Conservation (phyloP, 2,113 vertebrate genomes). For the Rattus rattus region DNA sequence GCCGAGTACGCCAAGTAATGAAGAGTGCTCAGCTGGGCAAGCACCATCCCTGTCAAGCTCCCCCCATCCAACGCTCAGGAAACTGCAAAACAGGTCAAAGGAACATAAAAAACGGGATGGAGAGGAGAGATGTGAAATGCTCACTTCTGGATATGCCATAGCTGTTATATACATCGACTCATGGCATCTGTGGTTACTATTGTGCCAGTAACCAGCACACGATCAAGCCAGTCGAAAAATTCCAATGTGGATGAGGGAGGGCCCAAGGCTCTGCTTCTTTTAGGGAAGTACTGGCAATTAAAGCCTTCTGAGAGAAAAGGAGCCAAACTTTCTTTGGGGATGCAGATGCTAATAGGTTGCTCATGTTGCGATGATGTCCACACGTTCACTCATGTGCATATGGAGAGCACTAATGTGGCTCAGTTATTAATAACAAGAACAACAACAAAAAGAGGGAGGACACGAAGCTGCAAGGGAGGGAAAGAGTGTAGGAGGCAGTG, state of each 20-base stretch:
- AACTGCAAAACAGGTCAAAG: not conserved
- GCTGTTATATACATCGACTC: not conserved
- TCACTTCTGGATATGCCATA: not conserved
- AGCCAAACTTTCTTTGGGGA: not conserved
- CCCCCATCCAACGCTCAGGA: not conserved
- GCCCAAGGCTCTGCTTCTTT: not conserved
- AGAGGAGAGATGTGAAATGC: not conserved
- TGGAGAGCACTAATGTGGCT: not conserved
- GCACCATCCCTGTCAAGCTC: not conserved
- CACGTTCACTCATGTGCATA: not conserved
- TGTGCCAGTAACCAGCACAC: not conserved
- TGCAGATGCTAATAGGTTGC: not conserved
- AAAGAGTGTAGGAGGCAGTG: too few relatives aligned
- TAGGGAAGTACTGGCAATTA: not conserved
- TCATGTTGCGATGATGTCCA: not conserved
- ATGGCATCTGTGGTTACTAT: not conserved
- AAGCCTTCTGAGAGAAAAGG: not conserved
- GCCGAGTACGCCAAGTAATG: not conserved
- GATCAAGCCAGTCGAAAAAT: not conserved
- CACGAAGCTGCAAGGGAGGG: not conserved
- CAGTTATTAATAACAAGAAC: not conserved
- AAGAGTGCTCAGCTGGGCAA: too few relatives aligned
- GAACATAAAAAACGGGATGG: accelerated
- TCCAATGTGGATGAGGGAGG: not conserved
- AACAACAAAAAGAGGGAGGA: not conserved